These are phyloP conservation scores for Hormiphora californensis DNA, from an alignment of 37 sponge, comb jelly and placozoan genomes.

Conservation along the genomic window DNA sequence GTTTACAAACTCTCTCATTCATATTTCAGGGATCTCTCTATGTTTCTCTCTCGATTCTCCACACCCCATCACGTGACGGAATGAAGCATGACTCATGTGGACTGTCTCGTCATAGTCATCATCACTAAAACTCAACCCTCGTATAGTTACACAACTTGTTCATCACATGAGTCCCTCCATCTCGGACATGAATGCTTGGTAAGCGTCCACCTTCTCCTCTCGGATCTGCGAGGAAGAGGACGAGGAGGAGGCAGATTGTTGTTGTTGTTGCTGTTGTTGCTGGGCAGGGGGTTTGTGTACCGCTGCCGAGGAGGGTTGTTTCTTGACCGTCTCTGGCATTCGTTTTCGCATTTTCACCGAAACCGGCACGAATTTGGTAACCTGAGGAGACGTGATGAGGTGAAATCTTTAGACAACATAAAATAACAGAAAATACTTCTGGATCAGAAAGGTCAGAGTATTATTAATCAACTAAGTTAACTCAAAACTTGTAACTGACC, in stretches of 20 bases:
- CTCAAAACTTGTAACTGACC: neutral
- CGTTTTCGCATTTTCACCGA: conserved; percentile 4
- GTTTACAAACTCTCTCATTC: no score
- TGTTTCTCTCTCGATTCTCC: no score
- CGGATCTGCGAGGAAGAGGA: neutral
- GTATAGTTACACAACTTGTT: no score
- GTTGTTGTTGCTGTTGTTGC: no score
- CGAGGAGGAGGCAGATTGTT: no score
- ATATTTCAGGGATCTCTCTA: no score
- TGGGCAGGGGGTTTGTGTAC: neutral
- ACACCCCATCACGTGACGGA: no score
- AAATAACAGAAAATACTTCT: neutral
- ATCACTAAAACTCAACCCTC: no score
- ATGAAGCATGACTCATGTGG: no score
- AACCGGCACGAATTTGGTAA: conserved; percentile 8
- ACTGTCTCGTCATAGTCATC: no score
- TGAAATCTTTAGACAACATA: no score
- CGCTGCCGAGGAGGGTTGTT: conserved; percentile 20
- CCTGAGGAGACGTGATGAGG: no score
- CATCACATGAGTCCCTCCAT: conserved; percentile 82
- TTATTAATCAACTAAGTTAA: neutral
- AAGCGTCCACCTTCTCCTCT: conserved; percentile 73
- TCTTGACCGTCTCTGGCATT: neutral
- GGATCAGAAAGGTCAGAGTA: neutral
- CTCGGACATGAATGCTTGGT: conserved; percentile 90